phyloP scores from a whole-genome alignment of 2,797 vertebrate genomes.

The Karalla daura region DNA sequence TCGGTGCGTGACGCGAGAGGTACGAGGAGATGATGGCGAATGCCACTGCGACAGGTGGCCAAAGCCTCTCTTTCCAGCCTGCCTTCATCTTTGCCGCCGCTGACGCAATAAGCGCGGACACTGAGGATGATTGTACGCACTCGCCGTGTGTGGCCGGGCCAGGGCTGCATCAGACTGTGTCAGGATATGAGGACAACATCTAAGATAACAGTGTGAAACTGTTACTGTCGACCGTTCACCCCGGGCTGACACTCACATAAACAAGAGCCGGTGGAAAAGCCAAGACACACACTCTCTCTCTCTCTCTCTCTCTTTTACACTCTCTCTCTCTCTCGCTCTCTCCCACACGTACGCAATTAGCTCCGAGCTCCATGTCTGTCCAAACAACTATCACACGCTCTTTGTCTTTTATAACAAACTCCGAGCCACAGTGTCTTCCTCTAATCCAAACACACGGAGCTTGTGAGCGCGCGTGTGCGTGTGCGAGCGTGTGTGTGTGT shows the following conservation, averaged over 20 bases:
- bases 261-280: conserved; percentile 33
- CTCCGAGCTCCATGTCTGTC: conserved; percentile 56
- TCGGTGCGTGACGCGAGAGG: no score
- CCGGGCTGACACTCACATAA: conserved; percentile 53
- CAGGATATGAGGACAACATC: conserved; percentile 32
- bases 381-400: conserved; percentile 78
- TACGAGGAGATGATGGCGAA: no score
- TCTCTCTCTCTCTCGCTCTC: no score
- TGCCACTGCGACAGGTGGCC: no score
- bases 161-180: not conserved
- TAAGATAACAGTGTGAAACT: conserved; percentile 49
- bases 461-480: conserved; percentile 25
- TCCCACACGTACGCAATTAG: conserved; percentile 42
- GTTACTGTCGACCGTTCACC: conserved; percentile 69
- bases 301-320: no score
- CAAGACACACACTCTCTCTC: conserved; percentile 22
- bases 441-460: conserved; percentile 65
- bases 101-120: no score
- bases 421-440: conserved; percentile 47
- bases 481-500: no score
- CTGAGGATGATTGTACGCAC: no score
- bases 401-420: conserved; percentile 79
- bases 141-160: not conserved
- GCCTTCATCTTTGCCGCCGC: no score
- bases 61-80: no score